Base-by-base conservation (phyloP, 2,113 vertebrate genomes). In the Stegastes partitus region DNA sequence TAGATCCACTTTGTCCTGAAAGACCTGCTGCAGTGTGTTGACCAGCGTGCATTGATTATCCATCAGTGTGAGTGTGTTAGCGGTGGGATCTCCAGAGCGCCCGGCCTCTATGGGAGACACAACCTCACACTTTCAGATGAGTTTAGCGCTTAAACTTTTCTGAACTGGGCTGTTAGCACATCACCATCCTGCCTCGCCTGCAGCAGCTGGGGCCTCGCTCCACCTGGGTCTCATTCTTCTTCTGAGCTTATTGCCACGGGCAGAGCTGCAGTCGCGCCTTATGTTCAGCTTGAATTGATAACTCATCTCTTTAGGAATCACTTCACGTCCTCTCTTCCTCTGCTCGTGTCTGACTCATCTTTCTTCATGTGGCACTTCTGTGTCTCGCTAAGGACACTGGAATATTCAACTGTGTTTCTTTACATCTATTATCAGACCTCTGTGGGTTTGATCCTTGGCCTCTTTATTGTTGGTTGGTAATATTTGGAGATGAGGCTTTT, bases 221-320 rank as follows among this genome's bases (percentile, higher is more conserved):
- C 61, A 69, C 65, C 66, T 15, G 23, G 61, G 37, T 56, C 55
- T 74, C 68, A 19, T 39, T 67, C 37, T 51, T 81, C 77, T 64
- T 57, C 51, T 59, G 34, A 66, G 49, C 50, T 39, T 16, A 31
- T 70, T 23, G 74, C 68, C 31, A 7, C 3, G 1, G 75, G 75
- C 78, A 44, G 42, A 42, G 39, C 70, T 62, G 65, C 66, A 69
- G 55, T 74, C 10, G 18, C 55, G 81, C 47, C 76, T 31, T 73
- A 34, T 88, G 63, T 64, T 81, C 79, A 44, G 53, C 66, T 77
- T 25, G 64, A 61, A 50, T 62, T 74, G 57, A 86, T 80, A 56
- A 69, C 31, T 77, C 18, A 4, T 76, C 61, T 81, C 28, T 53
- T 84, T 58, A 78, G 67, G 31, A 85, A 66, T 64, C 81, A 1